phyloP scores from a whole-genome alignment of 2,113 vertebrate genomes.

The Pipa parva region DNA sequence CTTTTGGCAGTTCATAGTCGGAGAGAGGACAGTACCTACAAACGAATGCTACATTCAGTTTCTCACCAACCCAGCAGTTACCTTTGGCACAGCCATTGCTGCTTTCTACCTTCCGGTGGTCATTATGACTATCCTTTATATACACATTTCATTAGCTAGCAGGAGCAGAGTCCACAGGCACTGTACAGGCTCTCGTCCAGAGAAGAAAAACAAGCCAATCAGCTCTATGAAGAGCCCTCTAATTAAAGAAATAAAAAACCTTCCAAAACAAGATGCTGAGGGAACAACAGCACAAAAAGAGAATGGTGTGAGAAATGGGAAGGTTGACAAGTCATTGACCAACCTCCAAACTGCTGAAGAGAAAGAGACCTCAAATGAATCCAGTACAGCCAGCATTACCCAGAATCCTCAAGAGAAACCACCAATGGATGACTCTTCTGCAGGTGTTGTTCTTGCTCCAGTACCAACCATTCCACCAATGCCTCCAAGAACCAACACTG shows the following conservation, averaged over 20 bases:
- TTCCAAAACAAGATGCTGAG: conserved; percentile 60
- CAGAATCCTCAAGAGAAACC: conserved; percentile 78
- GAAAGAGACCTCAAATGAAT: conserved; percentile 95
- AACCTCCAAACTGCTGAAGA: conserved; percentile 70
- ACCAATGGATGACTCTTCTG: conserved; percentile 59
- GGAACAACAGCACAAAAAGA: conserved; percentile 61
- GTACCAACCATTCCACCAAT: conserved; percentile 38
- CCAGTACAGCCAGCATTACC: conserved; percentile 87
- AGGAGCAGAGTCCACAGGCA: conserved; percentile 90
- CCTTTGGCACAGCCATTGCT: conserved; percentile 94
- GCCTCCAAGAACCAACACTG: conserved; percentile 56
- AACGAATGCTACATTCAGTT: conserved; percentile 94
- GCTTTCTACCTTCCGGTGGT: conserved; percentile 96
- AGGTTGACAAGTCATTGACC: conserved; percentile 64
- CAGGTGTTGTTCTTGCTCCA: conserved; percentile 59
- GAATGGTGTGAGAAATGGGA: conserved; percentile 75
- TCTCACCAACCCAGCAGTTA: conserved; percentile 89
- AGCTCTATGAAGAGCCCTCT: conserved; percentile 78
- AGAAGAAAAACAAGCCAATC: conserved; percentile 76
- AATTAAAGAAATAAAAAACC: conserved; percentile 79
- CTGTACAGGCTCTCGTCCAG: conserved; percentile 79
- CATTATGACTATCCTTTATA: conserved; percentile 96
- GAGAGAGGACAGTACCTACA: conserved; percentile 83
- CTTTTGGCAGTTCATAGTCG: conserved; percentile 98
- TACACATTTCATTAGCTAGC: conserved; percentile 94